Percentiles rank a stretch among this genome's conserved stretches.
Conservation (phyloP, 64 coral and sea anemone species). For the Pocillopora damicornis region DNA sequence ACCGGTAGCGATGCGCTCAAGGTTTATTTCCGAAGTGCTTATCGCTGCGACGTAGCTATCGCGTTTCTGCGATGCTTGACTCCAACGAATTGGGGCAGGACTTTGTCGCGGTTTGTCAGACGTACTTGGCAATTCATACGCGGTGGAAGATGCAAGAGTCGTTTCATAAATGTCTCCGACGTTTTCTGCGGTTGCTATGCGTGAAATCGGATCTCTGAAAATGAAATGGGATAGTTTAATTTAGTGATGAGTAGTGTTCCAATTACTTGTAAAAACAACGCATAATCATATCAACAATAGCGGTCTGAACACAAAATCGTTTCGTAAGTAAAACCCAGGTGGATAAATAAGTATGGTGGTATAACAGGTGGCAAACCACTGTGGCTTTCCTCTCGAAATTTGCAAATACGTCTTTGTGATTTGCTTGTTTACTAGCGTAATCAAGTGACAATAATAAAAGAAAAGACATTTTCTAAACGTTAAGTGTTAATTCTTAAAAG, state of each 20-base stretch:
- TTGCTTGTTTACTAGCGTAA: background rate
- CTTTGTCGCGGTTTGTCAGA: background rate
- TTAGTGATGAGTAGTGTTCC: background rate
- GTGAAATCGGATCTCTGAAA: conserved; percentile 16
- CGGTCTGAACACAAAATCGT: background rate
- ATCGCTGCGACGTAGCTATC: conserved; percentile 35
- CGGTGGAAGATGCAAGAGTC: background rate
- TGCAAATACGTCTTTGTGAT: background rate
- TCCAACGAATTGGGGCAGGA: background rate
- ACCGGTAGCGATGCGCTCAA: background rate
- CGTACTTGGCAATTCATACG: background rate
- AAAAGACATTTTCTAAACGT: background rate
- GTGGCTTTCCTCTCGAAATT: background rate
- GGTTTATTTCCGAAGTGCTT: conserved; percentile 3
- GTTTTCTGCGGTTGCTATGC: background rate
- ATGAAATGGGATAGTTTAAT: background rate
- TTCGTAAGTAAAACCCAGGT: background rate
- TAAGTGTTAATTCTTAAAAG: background rate
- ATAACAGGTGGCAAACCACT: background rate
- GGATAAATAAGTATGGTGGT: background rate
- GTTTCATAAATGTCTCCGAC: background rate
- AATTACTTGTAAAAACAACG: background rate
- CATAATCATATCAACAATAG: background rate
- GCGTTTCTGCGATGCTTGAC: conserved; percentile 9
- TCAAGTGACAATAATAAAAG: background rate